Evolutionary conservation across 2,113 vertebrate species (phyloP).

Genomic region (Fulica atra): DNA sequence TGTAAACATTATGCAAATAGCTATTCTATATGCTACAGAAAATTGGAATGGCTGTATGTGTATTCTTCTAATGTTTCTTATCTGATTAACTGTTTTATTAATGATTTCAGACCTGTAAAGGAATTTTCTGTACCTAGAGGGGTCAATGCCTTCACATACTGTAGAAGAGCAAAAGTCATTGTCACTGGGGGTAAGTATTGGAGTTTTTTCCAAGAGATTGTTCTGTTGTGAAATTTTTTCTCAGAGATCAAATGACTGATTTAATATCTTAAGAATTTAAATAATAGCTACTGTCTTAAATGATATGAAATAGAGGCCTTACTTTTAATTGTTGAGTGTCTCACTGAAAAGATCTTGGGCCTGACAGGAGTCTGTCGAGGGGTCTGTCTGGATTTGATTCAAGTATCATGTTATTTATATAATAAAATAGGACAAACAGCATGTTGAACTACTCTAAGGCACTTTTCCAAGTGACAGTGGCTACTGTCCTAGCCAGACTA

Average conservation of each 20-base stretch:
- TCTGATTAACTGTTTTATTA: neutral
- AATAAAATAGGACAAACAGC: neutral
- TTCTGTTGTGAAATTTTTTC: neutral
- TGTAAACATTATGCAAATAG: neutral
- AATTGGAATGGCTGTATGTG: neutral
- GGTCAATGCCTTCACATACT: constrained; percentile 76
- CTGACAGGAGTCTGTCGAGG: neutral
- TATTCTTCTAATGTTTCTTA: neutral
- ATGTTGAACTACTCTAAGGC: neutral
- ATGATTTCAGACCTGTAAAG: constrained; percentile 70
- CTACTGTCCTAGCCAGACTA: neutral
- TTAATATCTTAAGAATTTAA: neutral
- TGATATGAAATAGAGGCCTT: neutral
- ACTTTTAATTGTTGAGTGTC: neutral
- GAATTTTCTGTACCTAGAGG: constrained; percentile 76
- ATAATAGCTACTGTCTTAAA: neutral
- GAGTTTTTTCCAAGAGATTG: neutral
- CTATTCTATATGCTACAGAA: neutral
- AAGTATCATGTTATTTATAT: neutral
- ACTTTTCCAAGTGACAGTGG: neutral
- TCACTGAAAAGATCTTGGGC: neutral
- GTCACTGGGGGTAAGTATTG: constrained; percentile 73
- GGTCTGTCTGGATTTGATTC: neutral
- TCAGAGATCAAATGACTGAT: neutral
- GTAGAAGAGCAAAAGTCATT: constrained; percentile 74